Percentiles rank a stretch among this genome's conserved stretches.
Conservation (phyloP, 1,140 invertebrate species). For the Brachionus plicatilis region DNA sequence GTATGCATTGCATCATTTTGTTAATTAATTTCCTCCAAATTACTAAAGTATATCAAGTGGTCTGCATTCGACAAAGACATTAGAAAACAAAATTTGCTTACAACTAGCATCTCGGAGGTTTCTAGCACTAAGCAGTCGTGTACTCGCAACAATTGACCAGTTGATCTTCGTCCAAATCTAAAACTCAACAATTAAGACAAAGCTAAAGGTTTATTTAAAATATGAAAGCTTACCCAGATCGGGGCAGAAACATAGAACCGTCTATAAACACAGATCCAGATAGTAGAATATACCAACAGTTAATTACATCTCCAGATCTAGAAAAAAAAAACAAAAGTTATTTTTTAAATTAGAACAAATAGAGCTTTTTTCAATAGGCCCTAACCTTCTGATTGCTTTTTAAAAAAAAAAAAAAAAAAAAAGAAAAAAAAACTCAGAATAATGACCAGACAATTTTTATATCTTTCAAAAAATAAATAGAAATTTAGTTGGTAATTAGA, state of each 20-base stretch:
- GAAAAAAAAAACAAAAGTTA: conserved; percentile 46
- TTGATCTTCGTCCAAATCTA: conserved; percentile 70
- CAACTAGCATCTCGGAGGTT: conserved; percentile 79
- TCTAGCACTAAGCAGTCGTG: conserved; percentile 75
- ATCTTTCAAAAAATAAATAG: background rate
- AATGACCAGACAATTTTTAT: background rate
- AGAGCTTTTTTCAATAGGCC: background rate
- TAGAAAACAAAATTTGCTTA: conserved; percentile 53
- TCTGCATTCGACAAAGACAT: background rate
- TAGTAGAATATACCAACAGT: conserved; percentile 76
- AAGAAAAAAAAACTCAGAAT: background rate
- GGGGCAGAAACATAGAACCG: conserved; percentile 75
- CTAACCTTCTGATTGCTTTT: background rate
- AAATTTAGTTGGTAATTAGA: background rate
- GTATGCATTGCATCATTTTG: background rate
- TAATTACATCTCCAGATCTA: conserved; percentile 72
- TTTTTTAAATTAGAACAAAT: conserved; percentile 41
- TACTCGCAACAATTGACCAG: conserved; percentile 62
- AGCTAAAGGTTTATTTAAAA: conserved; percentile 19
- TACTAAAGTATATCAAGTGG: background rate
- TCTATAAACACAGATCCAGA: conserved; percentile 82
- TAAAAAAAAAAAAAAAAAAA: background rate
- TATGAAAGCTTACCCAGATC: conserved; percentile 66
- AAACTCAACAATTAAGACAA: conserved; percentile 54
- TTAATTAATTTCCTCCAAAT: background rate